A percentile compares a stretch with the other conserved stretches of the same genome.
Evolutionary conservation across 2,888 invertebrate genomes (phyloP).

Genomic region (Ectemnius lituratus): DNA sequence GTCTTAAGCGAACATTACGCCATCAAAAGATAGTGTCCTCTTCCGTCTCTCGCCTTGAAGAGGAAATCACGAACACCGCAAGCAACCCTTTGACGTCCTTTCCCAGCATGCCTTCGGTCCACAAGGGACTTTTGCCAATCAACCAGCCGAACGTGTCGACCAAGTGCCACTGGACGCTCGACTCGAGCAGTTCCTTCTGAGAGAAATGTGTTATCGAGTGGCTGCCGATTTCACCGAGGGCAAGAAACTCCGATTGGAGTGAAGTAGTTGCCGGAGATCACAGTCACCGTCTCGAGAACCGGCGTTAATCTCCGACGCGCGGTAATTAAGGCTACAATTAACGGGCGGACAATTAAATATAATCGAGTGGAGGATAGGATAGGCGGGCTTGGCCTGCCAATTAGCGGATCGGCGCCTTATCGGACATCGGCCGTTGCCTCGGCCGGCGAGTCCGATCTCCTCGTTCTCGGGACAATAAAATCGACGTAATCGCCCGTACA

Average conservation of each 20-base stretch:
- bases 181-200: too few relatives aligned
- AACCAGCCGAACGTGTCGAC: too few relatives aligned
- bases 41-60: constrained; percentile 10
- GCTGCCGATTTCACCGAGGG: too few relatives aligned
- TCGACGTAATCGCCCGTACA: constrained; percentile 41
- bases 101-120: too few relatives aligned
- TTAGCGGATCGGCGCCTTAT: constrained; percentile 68
- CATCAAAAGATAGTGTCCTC: constrained; percentile 24
- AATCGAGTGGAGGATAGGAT: constrained; percentile 60
- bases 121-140: too few relatives aligned
- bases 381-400: constrained; percentile 59
- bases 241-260: too few relatives aligned
- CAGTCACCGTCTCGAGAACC: too few relatives aligned
- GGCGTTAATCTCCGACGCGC: background rate
- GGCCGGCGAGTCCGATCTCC: constrained; percentile 33
- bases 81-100: too few relatives aligned
- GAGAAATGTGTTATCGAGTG: too few relatives aligned
- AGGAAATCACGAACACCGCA: background rate
- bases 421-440: constrained; percentile 50
- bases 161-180: too few relatives aligned
- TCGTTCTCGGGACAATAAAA: constrained; percentile 56
- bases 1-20: constrained; percentile 31
- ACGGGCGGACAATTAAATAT: constrained; percentile 68
- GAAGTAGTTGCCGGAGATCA: too few relatives aligned
- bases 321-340: constrained; percentile 67